Evolutionary conservation across 1,140 invertebrate genomes (phyloP).

Genomic region (Hormaphis cornu): DNA sequence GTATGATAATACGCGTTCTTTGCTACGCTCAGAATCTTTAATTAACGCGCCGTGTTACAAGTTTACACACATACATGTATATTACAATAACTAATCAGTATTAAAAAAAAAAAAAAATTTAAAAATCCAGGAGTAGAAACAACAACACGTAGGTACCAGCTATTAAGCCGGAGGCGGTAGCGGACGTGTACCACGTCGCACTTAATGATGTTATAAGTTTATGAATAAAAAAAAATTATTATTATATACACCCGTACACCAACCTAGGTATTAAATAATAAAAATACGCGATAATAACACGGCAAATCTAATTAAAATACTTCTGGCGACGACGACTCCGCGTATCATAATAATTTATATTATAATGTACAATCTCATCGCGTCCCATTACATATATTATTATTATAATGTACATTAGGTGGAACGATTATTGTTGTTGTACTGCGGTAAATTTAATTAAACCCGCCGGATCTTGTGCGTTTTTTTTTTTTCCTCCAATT

Average conservation of each 20-base stretch:
- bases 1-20: too few species aligned
- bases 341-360: too few species aligned
- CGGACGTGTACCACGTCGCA: neutral
- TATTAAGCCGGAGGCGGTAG: neutral
- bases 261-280: neutral
- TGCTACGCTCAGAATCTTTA: too few species aligned
- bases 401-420: too few species aligned
- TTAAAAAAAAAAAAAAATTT: too few species aligned
- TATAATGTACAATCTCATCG: neutral
- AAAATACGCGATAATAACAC: constrained; percentile 9
- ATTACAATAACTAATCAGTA: too few species aligned
- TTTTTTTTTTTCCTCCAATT: neutral
- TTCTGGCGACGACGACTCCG: neutral
- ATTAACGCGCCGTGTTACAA: too few species aligned
- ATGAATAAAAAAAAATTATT: neutral
- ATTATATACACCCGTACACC: too few species aligned
- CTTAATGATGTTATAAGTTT: neutral
- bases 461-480: neutral
- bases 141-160: too few species aligned
- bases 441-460: neutral
- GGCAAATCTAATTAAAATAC: constrained; percentile 3
- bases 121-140: too few species aligned
- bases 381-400: too few species aligned
- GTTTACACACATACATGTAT: too few species aligned
- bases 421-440: neutral